These are phyloP conservation scores for Agrotis ipsilon DNA, from an alignment of 2,888 invertebrate species.

Conservation along the genomic window DNA sequence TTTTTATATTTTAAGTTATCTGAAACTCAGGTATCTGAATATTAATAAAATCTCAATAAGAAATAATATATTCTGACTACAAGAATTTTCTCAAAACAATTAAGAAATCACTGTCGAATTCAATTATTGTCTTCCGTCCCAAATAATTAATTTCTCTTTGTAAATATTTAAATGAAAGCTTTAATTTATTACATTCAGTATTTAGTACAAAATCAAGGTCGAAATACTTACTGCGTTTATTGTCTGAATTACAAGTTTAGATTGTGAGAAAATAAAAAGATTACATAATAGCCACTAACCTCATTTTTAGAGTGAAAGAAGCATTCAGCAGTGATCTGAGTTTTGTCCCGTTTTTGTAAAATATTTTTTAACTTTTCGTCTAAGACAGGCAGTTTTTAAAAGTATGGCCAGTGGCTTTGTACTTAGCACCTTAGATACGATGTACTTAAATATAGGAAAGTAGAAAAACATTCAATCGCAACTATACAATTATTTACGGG, in stretches of 20 bases:
- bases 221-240: neutral
- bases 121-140: too few species aligned
- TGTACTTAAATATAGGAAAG: neutral
- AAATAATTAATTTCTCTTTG: neutral
- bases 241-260: constrained; percentile 14
- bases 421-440: neutral
- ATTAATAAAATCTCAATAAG: neutral
- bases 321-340: neutral
- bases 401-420: neutral
- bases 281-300: neutral
- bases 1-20: neutral
- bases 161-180: neutral
- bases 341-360: constrained; percentile 5
- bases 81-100: too few species aligned
- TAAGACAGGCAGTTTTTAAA: neutral
- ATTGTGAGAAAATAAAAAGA: constrained; percentile 2
- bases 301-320: constrained; percentile 2
- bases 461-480: too few species aligned
- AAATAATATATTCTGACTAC: too few species aligned
- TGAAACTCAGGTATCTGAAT: neutral
- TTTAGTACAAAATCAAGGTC: neutral
- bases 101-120: too few species aligned
- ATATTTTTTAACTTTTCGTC: neutral
- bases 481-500: too few species aligned
- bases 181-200: neutral